A percentile compares a stretch with the other conserved stretches of the same genome.
Conservation (phyloP, 2,113 vertebrate genomes). For the Lucifuga dentata region DNA sequence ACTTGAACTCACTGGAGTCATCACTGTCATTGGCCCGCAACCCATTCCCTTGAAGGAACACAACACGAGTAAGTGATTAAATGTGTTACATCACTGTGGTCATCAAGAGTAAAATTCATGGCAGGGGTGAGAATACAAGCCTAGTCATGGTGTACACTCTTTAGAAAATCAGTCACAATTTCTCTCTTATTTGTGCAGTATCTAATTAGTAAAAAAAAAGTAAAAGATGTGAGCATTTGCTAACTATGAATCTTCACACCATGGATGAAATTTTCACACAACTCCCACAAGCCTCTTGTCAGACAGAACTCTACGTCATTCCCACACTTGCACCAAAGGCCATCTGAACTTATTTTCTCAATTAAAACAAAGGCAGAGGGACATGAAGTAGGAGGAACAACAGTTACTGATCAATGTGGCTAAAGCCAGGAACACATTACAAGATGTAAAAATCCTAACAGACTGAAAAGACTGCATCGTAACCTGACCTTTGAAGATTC, state of each 20-base stretch:
- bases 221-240: slow-evolving; percentile 23
- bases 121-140: background rate
- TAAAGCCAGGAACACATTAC: no score
- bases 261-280: slow-evolving; percentile 49
- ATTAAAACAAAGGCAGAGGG: slow-evolving; percentile 10
- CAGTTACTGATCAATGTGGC: no score
- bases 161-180: background rate
- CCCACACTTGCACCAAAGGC: slow-evolving; percentile 1
- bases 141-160: background rate
- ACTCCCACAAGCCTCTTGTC: slow-evolving; percentile 59
- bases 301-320: slow-evolving; percentile 46
- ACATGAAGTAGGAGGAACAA: no score
- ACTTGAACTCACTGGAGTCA: background rate
- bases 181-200: slow-evolving; percentile 4
- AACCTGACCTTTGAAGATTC: no score
- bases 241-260: slow-evolving; percentile 54
- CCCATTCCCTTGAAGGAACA: background rate
- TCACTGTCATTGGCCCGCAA: no score
- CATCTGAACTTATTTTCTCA: slow-evolving; percentile 25
- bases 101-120: no score
- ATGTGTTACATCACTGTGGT: no score
- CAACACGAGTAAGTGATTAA: background rate
- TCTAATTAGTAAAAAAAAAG: slow-evolving; percentile 20
- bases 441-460: no score
- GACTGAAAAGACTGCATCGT: no score